Base-by-base conservation (phyloP, 2,113 vertebrate species). In the Delphinapterus leucas region DNA sequence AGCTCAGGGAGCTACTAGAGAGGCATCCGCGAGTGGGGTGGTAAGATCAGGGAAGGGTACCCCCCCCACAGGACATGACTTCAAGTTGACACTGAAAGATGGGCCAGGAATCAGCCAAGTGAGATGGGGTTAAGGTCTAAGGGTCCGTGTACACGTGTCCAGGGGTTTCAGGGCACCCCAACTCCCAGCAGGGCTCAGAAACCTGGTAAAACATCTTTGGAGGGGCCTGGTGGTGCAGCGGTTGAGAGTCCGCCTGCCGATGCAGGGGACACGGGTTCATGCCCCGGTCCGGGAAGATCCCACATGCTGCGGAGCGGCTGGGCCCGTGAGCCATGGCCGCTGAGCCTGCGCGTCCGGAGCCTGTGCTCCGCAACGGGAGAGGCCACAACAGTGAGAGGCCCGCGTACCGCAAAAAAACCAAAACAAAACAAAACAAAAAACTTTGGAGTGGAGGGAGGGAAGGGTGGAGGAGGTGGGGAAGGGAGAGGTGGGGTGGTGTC, bases 401-500 rank as follows among this genome's bases (percentile, higher is more conserved):
- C 10, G 10, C 2, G 10, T 12, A 47, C 47, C 10, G 47, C 47
- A 47, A 47, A 12, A 47, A 47, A 47, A 11, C 11, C 11, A 44
- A 8, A 44, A 44, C 9, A 5, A 41, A 41, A 41, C 5, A 6
- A 41, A 44, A 47, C n/a, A 47, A 47, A 47, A 10, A 15, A 8
- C 6, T 25, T 18, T 53, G 41, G 33, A 67, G 15, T 21, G n/a
- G 71, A 70, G 61, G 10, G 49, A 21, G 41, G 61, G 33, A 95
- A 44, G 55, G 49, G 38, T 5, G 25, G n/a, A 38, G 33, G 63
- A 15, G 53, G 33, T 9, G 15, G 81, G 73, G 8, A 65, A 41
- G 17, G 33, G 18, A 31, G 76, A 10, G 14, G 20, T 1, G 33
- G 86, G 82, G 68, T 1, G 0, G 20, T 3, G 0, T 8, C 41